Percentiles rank a stretch among this genome's conserved stretches.
These are phyloP conservation scores for Mus pahari DNA, from an alignment of 2,113 vertebrate genomes.

Conservation along the genomic window DNA sequence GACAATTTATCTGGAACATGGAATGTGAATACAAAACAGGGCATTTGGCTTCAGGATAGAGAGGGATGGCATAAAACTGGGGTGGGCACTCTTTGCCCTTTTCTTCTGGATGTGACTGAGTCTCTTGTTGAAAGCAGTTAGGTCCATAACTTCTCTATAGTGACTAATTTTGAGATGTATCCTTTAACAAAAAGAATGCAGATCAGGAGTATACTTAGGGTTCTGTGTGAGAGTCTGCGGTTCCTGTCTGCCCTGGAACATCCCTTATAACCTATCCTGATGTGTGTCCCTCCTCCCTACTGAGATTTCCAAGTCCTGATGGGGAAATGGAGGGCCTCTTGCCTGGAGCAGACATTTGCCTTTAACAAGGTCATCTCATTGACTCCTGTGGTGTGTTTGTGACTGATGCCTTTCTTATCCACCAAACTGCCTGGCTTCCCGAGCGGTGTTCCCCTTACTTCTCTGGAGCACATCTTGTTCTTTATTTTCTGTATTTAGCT, in stretches of 20 bases:
- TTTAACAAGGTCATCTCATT: background rate
- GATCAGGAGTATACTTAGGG: background rate
- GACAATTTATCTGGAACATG: constrained; percentile 62
- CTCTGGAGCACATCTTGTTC: background rate
- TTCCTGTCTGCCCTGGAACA: background rate
- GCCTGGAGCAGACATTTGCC: background rate
- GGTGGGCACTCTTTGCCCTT: background rate
- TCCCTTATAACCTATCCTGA: background rate
- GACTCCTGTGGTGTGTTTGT: background rate
- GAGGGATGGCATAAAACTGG: background rate
- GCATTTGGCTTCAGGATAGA: background rate
- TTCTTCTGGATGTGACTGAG: background rate
- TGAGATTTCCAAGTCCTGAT: background rate
- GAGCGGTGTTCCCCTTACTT: background rate
- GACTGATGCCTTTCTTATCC: background rate
- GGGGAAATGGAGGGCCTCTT: background rate
- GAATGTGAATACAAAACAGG: constrained; percentile 59
- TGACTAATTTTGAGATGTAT: constrained; percentile 54
- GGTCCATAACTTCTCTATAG: constrained; percentile 20
- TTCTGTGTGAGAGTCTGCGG: background rate
- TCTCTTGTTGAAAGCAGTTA: constrained; percentile 5
- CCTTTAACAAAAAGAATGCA: constrained; percentile 54
- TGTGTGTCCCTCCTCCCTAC: accelerated
- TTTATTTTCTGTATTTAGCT: background rate
- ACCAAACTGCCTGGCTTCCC: background rate